These are phyloP conservation scores for Napeogenes inachia DNA, from an alignment of 2,888 invertebrate genomes.

Conservation along the genomic window DNA sequence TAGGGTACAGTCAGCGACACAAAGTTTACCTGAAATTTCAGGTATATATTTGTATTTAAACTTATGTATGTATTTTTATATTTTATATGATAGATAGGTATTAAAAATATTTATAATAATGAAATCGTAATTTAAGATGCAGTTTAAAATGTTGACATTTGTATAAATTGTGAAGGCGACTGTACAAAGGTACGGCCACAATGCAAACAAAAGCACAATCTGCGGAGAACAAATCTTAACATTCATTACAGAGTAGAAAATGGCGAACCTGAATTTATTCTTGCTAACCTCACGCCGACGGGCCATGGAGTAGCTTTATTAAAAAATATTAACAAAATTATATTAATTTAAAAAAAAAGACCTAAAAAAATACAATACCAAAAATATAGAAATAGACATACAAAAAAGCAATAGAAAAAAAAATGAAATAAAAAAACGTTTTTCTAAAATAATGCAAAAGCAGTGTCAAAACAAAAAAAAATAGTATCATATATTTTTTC, in stretches of 20 bases:
- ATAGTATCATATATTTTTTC: neutral
- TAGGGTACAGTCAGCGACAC: constrained; percentile 36
- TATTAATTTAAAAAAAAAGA: constrained; percentile 17
- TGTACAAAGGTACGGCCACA: constrained; percentile 53
- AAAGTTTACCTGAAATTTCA: neutral
- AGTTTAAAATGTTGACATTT: neutral
- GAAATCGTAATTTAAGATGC: neutral
- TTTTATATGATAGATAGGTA: neutral
- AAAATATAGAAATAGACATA: neutral
- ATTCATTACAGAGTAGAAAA: constrained; percentile 70
- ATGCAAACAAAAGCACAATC: constrained; percentile 72
- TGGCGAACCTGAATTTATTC: constrained; percentile 75
- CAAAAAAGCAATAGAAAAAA: neutral
- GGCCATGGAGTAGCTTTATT: constrained; percentile 55
- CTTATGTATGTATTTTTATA: constrained; percentile 1
- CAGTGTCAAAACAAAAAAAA: neutral
- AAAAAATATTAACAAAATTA: constrained; percentile 15
- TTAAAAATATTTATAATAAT: neutral
- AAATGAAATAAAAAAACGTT: neutral
- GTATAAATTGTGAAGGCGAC: constrained; percentile 19
- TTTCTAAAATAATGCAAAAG: neutral
- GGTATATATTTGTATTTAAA: constrained; percentile 4
- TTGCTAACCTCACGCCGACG: constrained; percentile 48
- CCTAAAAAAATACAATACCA: neutral
- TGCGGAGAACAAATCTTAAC: constrained; percentile 72